Base-by-base conservation (phyloP, 2,888 invertebrate species). In the Julus scanicus region DNA sequence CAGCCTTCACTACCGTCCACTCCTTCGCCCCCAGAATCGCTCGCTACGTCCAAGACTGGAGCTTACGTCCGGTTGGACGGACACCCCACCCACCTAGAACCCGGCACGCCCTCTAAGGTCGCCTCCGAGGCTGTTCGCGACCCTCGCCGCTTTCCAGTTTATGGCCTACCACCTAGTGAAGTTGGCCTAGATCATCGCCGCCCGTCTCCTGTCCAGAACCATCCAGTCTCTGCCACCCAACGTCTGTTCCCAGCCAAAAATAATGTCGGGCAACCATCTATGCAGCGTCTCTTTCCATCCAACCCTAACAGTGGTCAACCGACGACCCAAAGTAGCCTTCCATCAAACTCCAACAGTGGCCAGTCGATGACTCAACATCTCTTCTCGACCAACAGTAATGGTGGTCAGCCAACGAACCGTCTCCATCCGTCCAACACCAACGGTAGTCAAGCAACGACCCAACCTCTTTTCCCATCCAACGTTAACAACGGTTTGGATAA, bases 21-120 rank as follows among this genome's bases (percentile, higher is more conserved):
- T 84, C 84, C 88, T 17, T 48, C 39, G 63, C 88, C 85, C 6
- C 86, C 86, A 13, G 88, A 57, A 29, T 63, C 85, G 13, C 53
- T 88, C 8, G 20, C 83, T 0, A 83, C 88, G 49, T 57, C 86
- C 37, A 88, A 88, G 88, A 87, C 83, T 0, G 88, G 88, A 2
- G 88, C 84, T 49, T 88, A 88, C 87, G 87, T 88, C 37, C 48
- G 88, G 39, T 40, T 88, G n/a, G 88, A 88, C 39, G 88, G 88
- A 8, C 88, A 88, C 53, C 88, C 88, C 8, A 71, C 39, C 20
- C 87, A 88, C 53, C 63, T 88, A 17, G 88, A 87, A 39, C 88
- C 88, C 17, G 88, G 88, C 6, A 86, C 39, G 8, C 53, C 53
- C 0, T 83, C 88, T 1, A 88, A 87, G 63, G 40, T n/a, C 15